Conservation (phyloP, 2,113 vertebrate genomes). For the Lates calcarifer region DNA sequence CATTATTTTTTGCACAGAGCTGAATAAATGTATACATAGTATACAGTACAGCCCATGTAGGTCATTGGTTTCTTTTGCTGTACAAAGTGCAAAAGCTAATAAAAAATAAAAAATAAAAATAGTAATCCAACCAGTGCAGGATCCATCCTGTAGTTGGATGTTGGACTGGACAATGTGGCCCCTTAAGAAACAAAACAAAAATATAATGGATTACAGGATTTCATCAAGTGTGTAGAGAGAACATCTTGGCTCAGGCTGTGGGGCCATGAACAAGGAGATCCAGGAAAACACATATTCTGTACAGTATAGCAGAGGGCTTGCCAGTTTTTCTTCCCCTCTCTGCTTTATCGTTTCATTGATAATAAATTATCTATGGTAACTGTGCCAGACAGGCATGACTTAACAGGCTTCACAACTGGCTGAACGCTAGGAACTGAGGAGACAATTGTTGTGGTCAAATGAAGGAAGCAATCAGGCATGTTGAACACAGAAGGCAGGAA, state of each 20-base stretch:
- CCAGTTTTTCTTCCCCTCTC: constrained; percentile 63
- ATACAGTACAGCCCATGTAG: constrained; percentile 85
- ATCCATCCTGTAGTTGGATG: constrained; percentile 77
- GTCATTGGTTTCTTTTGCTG: constrained; percentile 84
- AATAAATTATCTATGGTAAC: constrained; percentile 82
- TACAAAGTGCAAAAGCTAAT: constrained; percentile 85
- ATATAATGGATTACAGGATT: constrained; percentile 80
- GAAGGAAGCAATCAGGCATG: constrained; percentile 42
- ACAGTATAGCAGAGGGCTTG: constrained; percentile 51
- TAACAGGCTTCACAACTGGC: constrained; percentile 73
- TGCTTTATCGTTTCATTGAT: constrained; percentile 71
- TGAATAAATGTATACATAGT: constrained; percentile 88
- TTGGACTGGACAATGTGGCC: constrained; percentile 71
- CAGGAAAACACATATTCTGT: constrained; percentile 64
- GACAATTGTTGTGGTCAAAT: constrained; percentile 40
- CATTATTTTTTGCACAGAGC: constrained; percentile 83
- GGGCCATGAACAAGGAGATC: constrained; percentile 59
- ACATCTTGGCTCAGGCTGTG: constrained; percentile 64
- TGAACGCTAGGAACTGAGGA: constrained; percentile 64
- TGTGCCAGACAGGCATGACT: constrained; percentile 82
- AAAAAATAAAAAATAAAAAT: constrained; percentile 63
- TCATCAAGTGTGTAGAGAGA: constrained; percentile 68
- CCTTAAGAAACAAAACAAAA: constrained; percentile 76
- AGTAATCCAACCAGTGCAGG: constrained; percentile 74
- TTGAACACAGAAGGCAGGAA: constrained; percentile 7